These are phyloP conservation scores for Catocala sponsa DNA, from an alignment of 2,888 invertebrate genomes.

Conservation along the genomic window DNA sequence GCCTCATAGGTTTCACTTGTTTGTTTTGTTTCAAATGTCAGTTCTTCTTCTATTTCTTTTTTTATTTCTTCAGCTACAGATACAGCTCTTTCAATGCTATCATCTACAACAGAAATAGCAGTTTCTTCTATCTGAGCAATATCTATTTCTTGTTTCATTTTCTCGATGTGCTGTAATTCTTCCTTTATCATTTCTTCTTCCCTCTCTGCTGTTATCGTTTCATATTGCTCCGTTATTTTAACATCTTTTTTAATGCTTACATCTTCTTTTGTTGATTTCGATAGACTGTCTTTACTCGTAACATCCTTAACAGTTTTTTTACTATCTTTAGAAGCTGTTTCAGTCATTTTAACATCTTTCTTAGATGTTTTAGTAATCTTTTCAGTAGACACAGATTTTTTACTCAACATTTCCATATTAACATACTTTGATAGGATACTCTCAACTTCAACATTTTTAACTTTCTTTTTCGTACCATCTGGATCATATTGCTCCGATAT, in stretches of 20 bases:
- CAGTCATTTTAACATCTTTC: constrained; percentile 27
- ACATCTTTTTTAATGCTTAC: constrained; percentile 31
- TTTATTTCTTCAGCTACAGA: constrained; percentile 72
- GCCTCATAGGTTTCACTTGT: neutral
- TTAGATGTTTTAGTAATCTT: constrained; percentile 32
- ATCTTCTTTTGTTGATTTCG: constrained; percentile 2
- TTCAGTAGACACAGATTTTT: constrained; percentile 29
- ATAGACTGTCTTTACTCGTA: constrained; percentile 19
- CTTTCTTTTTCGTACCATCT: constrained; percentile 48
- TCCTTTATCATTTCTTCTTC: constrained; percentile 49
- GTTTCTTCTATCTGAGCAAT: constrained; percentile 71
- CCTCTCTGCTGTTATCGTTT: constrained; percentile 33
- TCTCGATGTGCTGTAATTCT: constrained; percentile 52
- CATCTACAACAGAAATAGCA: constrained; percentile 69
- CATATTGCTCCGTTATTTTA: constrained; percentile 33
- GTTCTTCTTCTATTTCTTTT: constrained; percentile 68
- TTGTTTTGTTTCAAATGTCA: constrained; percentile 14
- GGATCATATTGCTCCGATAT: constrained; percentile 79
- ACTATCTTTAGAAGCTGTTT: constrained; percentile 6
- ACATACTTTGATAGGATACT: constrained; percentile 14
- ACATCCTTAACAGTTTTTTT: constrained; percentile 23
- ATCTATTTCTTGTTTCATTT: constrained; percentile 63
- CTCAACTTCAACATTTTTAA: constrained; percentile 36
- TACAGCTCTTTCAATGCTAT: constrained; percentile 74
- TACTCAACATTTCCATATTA: constrained; percentile 21